Evolutionary conservation across 2,113 vertebrate genomes (phyloP).

Genomic region (Malurus cyaneus): DNA sequence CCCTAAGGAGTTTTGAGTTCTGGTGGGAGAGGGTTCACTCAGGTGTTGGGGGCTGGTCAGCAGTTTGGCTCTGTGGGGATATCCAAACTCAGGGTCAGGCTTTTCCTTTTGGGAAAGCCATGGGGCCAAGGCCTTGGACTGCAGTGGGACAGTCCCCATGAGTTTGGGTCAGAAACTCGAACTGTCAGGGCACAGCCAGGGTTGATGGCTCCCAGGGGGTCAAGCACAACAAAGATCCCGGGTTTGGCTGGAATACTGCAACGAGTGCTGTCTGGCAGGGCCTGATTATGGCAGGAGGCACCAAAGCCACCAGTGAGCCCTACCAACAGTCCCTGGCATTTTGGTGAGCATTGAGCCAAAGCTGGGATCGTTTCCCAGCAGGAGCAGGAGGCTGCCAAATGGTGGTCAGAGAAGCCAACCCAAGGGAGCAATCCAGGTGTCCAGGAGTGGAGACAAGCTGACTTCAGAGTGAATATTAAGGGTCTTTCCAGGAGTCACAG

Average conservation of each 20-base stretch:
- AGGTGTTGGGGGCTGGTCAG: neutral
- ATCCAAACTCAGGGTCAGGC: neutral
- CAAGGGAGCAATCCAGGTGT: neutral
- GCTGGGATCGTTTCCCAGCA: neutral
- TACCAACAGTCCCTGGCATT: neutral
- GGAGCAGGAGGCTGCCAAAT: neutral
- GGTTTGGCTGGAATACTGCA: accelerated
- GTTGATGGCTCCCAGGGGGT: neutral
- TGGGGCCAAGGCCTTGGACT: neutral
- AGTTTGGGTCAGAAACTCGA: neutral
- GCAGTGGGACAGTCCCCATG: accelerated
- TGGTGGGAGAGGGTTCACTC: neutral
- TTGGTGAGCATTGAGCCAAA: neutral
- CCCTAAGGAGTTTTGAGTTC: neutral
- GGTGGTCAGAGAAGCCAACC: neutral
- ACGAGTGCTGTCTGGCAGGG: accelerated
- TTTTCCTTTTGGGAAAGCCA: neutral
- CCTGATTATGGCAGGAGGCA: neutral
- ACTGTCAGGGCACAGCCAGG: neutral
- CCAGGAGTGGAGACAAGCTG: neutral
- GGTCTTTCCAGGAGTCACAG: neutral
- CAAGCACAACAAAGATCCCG: accelerated
- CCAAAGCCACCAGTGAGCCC: neutral
- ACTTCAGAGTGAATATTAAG: neutral
- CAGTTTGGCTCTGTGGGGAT: neutral